Conservation (phyloP, 2,113 vertebrate species). For the Prunella himalayana region DNA sequence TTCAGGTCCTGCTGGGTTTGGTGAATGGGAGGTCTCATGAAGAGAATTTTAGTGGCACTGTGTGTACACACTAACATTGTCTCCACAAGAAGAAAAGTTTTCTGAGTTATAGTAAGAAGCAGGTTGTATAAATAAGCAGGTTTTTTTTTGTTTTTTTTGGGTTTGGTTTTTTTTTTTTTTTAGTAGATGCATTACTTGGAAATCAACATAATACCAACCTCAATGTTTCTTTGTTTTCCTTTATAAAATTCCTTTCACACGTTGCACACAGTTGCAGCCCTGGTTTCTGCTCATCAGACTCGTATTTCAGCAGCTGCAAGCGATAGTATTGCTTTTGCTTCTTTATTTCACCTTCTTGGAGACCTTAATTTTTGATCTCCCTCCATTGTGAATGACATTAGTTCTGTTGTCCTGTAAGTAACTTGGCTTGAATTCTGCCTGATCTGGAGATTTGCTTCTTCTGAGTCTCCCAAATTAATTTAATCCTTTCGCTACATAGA, state of each 20-base stretch:
- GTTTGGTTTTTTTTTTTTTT: neutral
- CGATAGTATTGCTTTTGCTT: neutral
- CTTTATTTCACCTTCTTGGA: neutral
- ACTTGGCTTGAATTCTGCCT: neutral
- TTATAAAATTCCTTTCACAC: neutral
- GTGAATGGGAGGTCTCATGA: neutral
- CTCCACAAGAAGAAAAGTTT: neutral
- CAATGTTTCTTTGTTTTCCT: neutral
- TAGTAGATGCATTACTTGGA: neutral
- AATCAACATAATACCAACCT: neutral
- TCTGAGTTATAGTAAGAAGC: neutral
- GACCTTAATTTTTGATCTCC: neutral
- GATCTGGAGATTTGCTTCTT: slow-evolving; percentile 51
- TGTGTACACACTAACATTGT: neutral
- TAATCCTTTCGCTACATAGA: slow-evolving; percentile 35
- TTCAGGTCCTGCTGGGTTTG: neutral
- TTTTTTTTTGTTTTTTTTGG: too few relatives aligned
- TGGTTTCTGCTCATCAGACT: neutral
- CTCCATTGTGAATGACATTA: neutral
- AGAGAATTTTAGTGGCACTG: neutral
- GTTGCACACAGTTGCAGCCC: neutral
- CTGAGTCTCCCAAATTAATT: slow-evolving; percentile 10
- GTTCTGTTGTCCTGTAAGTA: slow-evolving; percentile 9
- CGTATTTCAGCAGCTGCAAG: accelerated
- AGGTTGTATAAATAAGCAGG: neutral